Evolutionary conservation across 2,113 vertebrate species (phyloP), one percentile per base, ranked within the genome.

Genomic region (Junco hyemalis): DNA sequence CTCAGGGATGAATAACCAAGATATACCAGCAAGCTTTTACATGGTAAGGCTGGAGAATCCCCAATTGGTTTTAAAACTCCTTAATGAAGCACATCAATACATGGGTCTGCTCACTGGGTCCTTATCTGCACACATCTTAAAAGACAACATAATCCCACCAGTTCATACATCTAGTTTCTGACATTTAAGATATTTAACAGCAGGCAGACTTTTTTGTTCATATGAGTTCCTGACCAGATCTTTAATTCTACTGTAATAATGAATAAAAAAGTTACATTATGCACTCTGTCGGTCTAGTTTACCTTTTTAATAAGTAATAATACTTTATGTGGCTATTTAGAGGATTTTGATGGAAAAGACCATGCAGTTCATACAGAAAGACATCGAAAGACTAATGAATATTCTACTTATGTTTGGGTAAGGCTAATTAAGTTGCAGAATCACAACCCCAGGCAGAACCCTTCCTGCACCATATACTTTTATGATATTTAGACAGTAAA

Each of bases 321-420:
- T 11, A 31, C 2, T 78, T 64, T 2, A 47, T 2, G 5, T 11
- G 11, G 5, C 6, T 33, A 51, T 14, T 6, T 8, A 12, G 7
- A 5, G 24, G 9, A 1, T 6, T 40, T 48, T 33, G 8, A 54
- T 56, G 3, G 4, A 23, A 73, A 70, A 38, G 5, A 16, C 1
- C 6, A 13, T 12, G 7, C 3, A 35, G 2, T 12, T 61, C 22
- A 38, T 20, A 9, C 3, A 19, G 11, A 38, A 56, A 42, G 8
- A 24, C 33, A n/a, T 4, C 0, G 10, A 60, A 79, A 56, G 3
- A 31, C 11, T 53, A 36, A 21, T 25, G 1, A 80, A 47, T 44
- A 51, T 44, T 54, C 40, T 21, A n/a, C 5, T 19, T 57, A 6
- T 20, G 11, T 31, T 57, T 53, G 14, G 44, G 12, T 24, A 77